Conservation (phyloP, 2,797 vertebrate genomes). For the Poecilia picta region DNA sequence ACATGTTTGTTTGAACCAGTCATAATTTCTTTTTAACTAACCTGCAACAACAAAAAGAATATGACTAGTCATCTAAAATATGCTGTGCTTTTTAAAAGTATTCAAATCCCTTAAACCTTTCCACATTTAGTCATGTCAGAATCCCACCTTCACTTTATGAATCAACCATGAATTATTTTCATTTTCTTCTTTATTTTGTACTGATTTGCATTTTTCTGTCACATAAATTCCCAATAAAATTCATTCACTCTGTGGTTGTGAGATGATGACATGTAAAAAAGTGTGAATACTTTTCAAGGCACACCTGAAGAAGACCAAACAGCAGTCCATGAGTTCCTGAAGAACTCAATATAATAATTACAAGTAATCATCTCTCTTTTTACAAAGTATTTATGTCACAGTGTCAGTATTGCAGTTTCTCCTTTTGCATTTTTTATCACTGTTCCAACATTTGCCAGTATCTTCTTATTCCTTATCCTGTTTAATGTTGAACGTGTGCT, state of each 20-base stretch:
- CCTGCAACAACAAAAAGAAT: not conserved
- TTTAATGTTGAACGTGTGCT: constrained; percentile 31
- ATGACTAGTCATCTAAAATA: not conserved
- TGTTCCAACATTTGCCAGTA: constrained; percentile 10
- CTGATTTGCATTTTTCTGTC: not conserved
- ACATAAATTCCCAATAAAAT: not conserved
- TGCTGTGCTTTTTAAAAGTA: not conserved
- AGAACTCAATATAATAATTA: not conserved
- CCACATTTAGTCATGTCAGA: not conserved
- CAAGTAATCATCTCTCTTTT: constrained; percentile 7
- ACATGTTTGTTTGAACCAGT: constrained; percentile 11
- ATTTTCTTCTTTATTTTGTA: not conserved
- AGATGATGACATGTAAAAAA: not conserved
- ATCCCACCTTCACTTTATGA: not conserved
- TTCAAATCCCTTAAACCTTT: not conserved
- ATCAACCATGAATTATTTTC: not conserved
- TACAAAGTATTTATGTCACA: not conserved
- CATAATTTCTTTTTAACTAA: constrained; percentile 7
- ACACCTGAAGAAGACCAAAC: not conserved
- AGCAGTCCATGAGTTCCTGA: not conserved
- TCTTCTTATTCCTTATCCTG: constrained; percentile 25
- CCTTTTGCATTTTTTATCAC: constrained; percentile 12
- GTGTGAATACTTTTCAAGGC: not conserved
- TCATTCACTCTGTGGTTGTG: not conserved
- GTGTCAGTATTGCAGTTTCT: constrained; percentile 8